Percentiles rank a stretch among this genome's conserved stretches.
phyloP scores from a whole-genome alignment of 2,888 invertebrate species.

The Ophion ellenae region DNA sequence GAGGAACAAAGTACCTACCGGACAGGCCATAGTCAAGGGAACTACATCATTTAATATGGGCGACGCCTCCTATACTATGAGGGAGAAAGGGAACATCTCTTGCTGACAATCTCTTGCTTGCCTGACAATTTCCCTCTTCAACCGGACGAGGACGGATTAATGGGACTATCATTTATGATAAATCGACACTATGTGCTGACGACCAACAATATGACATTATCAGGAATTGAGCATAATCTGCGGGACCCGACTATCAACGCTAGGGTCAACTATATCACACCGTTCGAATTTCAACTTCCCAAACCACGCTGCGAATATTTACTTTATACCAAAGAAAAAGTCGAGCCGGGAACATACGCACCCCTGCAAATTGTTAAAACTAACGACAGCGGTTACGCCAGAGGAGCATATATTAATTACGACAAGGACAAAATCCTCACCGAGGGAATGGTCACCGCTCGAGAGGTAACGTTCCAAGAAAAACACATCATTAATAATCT shows the following conservation, averaged over 20 bases:
- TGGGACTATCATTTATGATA: constrained; percentile 28
- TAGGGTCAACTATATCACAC: constrained; percentile 8
- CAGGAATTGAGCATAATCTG: constrained; percentile 14
- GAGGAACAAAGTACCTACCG: background rate
- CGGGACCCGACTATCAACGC: background rate
- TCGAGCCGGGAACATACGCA: background rate
- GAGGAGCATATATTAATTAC: constrained; percentile 4
- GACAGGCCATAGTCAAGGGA: background rate
- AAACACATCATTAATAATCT: constrained; percentile 9
- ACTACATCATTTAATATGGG: constrained; percentile 22
- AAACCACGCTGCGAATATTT: constrained; percentile 25
- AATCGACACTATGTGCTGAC: constrained; percentile 21
- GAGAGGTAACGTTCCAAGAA: constrained; percentile 14
- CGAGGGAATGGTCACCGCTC: constrained; percentile 15
- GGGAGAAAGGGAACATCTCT: constrained; percentile 8
- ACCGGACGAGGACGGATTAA: background rate
- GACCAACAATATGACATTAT: too few species aligned
- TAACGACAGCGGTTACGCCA: too few species aligned
- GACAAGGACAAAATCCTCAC: constrained; percentile 15
- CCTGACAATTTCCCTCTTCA: constrained; percentile 11
- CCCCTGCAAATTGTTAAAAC: too few species aligned
- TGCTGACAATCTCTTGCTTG: too few species aligned
- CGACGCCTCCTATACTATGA: constrained; percentile 23
- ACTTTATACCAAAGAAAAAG: constrained; percentile 6
- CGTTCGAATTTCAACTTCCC: constrained; percentile 35